Base-by-base conservation (phyloP, 1,140 invertebrate species). In the Brachystomella parvula region DNA sequence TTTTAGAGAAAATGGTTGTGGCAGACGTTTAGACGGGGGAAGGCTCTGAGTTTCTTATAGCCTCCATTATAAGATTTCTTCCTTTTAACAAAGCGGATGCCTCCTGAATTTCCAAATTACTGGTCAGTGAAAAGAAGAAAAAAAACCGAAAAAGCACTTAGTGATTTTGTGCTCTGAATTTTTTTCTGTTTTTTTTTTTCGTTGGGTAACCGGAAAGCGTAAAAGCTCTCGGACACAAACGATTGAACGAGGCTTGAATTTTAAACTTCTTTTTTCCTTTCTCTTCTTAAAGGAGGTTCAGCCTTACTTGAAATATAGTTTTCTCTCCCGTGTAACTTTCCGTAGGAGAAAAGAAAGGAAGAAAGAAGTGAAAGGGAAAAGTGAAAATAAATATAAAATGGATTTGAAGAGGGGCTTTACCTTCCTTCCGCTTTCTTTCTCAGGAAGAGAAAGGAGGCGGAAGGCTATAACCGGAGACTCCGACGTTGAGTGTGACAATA, bases 381-480 rank as follows among this genome's bases (percentile, higher is more conserved):
- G 58, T 60, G 58, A 60, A 60, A 60, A 60, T 60, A 60, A 60
- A 60, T 60, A 60, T 60, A 60, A 60, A 60, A 60, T 60, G 19
- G 49, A 53, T 35, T 60, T 60, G 53, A 57, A 24, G 21, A 15
- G n/a, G n/a, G n/a, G n/a, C n/a, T n/a, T n/a, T n/a, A n/a, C n/a
- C n/a, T n/a, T n/a, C n/a, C n/a, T n/a, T 6, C 6, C 6, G 35
- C 35, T 9, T 19, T 39, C 19, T 19, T 39, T 39, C 35, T 39
- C 19, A 19, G 19, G 19, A 39, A 19, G 19, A 39, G 6, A 19
- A 39, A 39, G 19, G 35, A 9, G 35, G 35, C 6, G 24, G 49
- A 53, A 59, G 30, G 9, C 57, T 15, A 59, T 35, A 49, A 47
- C 3, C 24, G n/a, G 30, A 17, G n/a, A n/a, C n/a, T n/a, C n/a